Conservation (phyloP, 2,113 vertebrate species). For the Papio anubis region DNA sequence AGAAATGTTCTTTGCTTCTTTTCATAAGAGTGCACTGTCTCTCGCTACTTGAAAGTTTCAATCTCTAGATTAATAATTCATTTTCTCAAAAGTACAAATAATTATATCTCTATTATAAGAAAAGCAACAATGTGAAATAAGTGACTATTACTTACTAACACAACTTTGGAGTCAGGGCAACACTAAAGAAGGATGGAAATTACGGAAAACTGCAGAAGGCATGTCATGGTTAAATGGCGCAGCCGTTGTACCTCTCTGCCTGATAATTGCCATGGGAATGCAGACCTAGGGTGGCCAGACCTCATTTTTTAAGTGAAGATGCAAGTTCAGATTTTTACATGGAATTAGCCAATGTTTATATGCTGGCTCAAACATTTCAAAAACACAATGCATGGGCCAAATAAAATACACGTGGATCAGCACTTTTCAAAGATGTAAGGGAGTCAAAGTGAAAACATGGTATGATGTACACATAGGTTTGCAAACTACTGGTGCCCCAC, state of each 20-base stretch:
- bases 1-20: neutral
- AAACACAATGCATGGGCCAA: neutral
- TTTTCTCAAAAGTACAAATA: neutral
- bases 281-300: neutral
- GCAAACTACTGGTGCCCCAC: neutral
- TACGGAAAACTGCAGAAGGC: neutral
- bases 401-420: neutral
- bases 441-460: neutral
- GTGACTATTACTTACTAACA: neutral
- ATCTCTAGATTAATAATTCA: neutral
- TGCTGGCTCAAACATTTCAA: neutral
- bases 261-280: neutral
- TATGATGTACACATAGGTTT: neutral
- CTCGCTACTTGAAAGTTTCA: constrained; percentile 13
- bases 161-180: neutral
- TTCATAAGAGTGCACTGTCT: neutral
- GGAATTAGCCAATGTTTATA: neutral
- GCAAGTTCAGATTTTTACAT: neutral
- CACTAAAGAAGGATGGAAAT: neutral
- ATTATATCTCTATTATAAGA: neutral
- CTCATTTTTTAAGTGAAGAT: neutral
- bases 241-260: rapidly evolving
- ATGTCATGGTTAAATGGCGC: rapidly evolving
- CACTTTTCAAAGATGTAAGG: neutral
- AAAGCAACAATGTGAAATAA: neutral